Conservation (phyloP, 2,113 vertebrate genomes). For the Peromyscus polionotus region DNA sequence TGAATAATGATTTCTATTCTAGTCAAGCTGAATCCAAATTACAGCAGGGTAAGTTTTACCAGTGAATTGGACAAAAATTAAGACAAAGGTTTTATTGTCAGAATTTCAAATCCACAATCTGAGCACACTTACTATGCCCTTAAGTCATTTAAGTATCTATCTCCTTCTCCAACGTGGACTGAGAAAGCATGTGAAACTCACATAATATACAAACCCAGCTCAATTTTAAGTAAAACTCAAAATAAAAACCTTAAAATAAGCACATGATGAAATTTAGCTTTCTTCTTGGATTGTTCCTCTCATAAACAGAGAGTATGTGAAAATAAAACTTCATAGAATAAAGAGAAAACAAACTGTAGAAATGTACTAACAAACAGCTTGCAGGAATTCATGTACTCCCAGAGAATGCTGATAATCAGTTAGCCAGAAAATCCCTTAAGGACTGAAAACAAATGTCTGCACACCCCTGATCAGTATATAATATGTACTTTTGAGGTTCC, state of each 20-base stretch:
- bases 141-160: not conserved
- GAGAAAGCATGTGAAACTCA: constrained; percentile 25
- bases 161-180: not conserved
- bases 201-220: constrained; percentile 57
- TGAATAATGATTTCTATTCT: constrained; percentile 74
- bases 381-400: constrained; percentile 23
- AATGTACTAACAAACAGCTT: constrained; percentile 32
- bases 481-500: constrained; percentile 11
- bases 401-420: constrained; percentile 30
- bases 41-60: constrained; percentile 68
- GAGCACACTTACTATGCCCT: constrained; percentile 43
- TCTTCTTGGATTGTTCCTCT: constrained; percentile 55
- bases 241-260: constrained; percentile 60
- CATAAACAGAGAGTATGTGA: constrained; percentile 46
- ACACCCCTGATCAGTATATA: constrained; percentile 39
- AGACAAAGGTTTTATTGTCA: constrained; percentile 67
- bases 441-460: constrained; percentile 50
- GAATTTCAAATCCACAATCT: constrained; percentile 66
- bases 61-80: constrained; percentile 22
- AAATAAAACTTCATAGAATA: constrained; percentile 44
- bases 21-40: not conserved
- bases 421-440: constrained; percentile 58
- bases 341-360: not conserved
- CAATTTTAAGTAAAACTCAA: constrained; percentile 64
- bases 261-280: constrained; percentile 49